Evolutionary conservation across 2,888 invertebrate species (phyloP).

Genomic region (Acanthosepion pharaonis): DNA sequence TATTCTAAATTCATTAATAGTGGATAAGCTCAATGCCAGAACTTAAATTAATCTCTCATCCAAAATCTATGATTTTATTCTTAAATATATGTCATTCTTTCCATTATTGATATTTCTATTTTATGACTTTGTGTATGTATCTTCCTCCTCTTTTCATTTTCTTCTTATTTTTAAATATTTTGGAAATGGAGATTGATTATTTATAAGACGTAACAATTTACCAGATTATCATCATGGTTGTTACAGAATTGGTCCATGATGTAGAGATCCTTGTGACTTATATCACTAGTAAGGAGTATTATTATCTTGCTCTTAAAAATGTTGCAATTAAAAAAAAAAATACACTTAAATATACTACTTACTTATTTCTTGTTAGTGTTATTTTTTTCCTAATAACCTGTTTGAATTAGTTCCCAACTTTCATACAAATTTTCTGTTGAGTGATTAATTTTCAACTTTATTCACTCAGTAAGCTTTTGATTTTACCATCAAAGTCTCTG

Average conservation of each 20-base stretch:
- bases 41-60: not conserved
- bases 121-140: not conserved
- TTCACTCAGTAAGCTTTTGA: not conserved
- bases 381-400: not conserved
- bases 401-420: not conserved
- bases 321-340: not conserved
- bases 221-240: not conserved
- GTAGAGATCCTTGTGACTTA: not conserved
- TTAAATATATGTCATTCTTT: not conserved
- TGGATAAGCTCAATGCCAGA: not conserved
- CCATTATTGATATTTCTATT: not conserved
- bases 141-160: not conserved
- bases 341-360: not conserved
- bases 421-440: not conserved
- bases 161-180: not conserved
- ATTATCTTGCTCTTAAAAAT: not conserved
- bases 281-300: not conserved
- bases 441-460: not conserved
- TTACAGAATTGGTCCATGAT: not conserved
- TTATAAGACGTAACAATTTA: not conserved
- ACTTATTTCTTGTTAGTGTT: not conserved
- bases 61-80: not conserved
- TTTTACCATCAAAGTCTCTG: not conserved
- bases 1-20: not conserved
- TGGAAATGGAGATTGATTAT: not conserved